phyloP scores from a whole-genome alignment of 92 coral and sea anemone genomes.

The Anthopleura xanthogrammica region DNA sequence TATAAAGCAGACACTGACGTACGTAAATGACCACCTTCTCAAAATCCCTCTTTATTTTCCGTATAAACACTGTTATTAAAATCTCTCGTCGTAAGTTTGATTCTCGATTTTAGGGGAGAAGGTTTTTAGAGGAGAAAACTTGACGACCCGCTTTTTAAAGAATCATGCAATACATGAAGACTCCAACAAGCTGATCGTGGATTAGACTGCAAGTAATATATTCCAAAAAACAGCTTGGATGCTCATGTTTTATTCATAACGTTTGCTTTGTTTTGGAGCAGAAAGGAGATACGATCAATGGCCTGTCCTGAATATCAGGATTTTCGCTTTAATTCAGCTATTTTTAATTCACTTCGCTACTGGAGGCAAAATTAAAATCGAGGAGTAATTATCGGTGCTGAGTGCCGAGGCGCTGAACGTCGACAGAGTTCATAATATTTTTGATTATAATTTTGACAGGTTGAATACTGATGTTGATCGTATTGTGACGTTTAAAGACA shows the following conservation, averaged over 20 bases:
- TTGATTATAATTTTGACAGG: neutral
- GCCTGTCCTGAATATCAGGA: neutral
- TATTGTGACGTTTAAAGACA: neutral
- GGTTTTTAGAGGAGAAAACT: neutral
- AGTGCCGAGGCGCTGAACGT: neutral
- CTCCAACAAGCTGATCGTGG: neutral
- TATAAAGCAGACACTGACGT: no score
- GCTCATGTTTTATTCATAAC: neutral
- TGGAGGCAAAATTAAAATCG: neutral
- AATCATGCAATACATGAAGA: neutral
- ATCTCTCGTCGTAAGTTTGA: no score
- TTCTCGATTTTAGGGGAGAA: neutral
- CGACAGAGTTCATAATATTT: neutral
- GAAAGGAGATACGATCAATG: neutral
- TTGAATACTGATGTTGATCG: neutral
- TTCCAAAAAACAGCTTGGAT: neutral
- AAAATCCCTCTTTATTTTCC: no score
- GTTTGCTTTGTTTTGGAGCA: neutral
- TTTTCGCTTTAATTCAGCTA: neutral
- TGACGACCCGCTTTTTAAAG: no score
- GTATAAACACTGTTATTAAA: no score
- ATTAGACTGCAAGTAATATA: neutral
- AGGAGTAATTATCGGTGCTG: neutral
- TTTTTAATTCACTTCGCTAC: neutral
- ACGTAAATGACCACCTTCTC: no score